Percentiles rank a stretch among this genome's conserved stretches.
Evolutionary conservation across 37 sponge, comb jelly and placozoan genomes (phyloP).

Genomic region (Agelas oroides): DNA sequence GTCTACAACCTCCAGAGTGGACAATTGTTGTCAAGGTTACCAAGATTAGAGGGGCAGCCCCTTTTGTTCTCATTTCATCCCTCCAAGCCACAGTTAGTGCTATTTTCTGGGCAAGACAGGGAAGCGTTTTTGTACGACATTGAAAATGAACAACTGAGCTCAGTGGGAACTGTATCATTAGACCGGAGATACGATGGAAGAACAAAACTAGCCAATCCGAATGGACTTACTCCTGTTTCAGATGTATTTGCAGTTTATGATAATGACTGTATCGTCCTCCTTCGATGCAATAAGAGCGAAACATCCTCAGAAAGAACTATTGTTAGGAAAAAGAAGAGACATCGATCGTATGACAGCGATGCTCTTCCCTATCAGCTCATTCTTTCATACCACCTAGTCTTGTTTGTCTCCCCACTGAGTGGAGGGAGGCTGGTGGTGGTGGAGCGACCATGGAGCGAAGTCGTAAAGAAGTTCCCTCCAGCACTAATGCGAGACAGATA

Average conservation of each 20-base stretch:
- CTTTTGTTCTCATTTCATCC: slow-evolving; percentile 14
- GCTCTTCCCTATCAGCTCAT: slow-evolving; percentile 12
- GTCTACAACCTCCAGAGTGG: slow-evolving; percentile 16
- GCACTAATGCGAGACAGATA: slow-evolving; percentile 51
- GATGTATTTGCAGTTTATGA: slow-evolving; percentile 52
- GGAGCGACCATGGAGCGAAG: slow-evolving; percentile 55
- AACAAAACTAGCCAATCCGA: slow-evolving; percentile 27
- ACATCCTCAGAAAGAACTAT: not conserved
- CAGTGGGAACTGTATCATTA: not conserved
- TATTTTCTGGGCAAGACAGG: slow-evolving; percentile 30
- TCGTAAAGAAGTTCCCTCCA: slow-evolving; percentile 59
- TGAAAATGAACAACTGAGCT: not conserved
- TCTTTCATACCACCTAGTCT: not conserved
- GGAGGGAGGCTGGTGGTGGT: slow-evolving; percentile 49
- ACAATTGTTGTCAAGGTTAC: slow-evolving; percentile 8
- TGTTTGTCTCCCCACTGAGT: slow-evolving; percentile 26
- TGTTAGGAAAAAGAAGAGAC: slow-evolving; percentile 1
- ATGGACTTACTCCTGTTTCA: not conserved
- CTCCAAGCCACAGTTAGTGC: not conserved
- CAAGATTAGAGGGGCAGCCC: slow-evolving; percentile 18
- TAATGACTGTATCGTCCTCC: slow-evolving; percentile 30
- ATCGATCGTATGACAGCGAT: not conserved
- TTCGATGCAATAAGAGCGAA: not conserved
- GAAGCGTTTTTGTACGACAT: slow-evolving; percentile 31
- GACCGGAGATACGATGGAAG: slow-evolving; percentile 5